Conservation (phyloP, 2,797 vertebrate genomes). For the Lacerta viridis region DNA sequence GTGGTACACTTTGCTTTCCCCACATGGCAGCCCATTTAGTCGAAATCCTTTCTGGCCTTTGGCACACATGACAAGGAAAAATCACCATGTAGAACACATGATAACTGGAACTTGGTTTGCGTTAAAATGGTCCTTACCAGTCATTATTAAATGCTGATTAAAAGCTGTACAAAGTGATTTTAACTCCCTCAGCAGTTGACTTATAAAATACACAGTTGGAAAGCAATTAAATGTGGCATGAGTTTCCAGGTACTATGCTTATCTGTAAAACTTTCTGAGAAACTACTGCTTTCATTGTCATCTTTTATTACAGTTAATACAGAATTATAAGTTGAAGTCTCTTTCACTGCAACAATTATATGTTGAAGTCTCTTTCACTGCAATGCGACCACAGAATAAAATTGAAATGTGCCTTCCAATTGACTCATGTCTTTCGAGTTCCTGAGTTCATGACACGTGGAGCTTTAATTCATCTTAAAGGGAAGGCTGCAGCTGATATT, state of each 20-base stretch:
- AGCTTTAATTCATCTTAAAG: constrained; percentile 52
- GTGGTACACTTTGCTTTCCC: not conserved
- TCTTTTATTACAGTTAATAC: not conserved
- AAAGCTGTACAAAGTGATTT: constrained; percentile 36
- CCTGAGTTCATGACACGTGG: constrained; percentile 51
- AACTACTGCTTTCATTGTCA: constrained; percentile 13
- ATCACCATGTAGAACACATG: not conserved
- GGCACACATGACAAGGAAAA: not conserved
- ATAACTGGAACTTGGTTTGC: not conserved
- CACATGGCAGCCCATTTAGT: not conserved
- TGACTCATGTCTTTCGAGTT: constrained; percentile 47
- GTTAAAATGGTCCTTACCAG: constrained; percentile 17
- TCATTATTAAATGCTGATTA: constrained; percentile 34
- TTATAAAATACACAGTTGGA: not conserved
- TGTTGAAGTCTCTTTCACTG: constrained; percentile 13
- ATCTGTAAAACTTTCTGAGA: constrained; percentile 7
- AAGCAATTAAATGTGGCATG: constrained; percentile 9
- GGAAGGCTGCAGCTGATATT: constrained; percentile 35
- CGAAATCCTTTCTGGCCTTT: not conserved
- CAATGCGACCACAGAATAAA: constrained; percentile 48
- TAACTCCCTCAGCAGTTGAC: not conserved
- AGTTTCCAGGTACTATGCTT: not conserved
- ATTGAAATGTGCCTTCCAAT: constrained; percentile 40
- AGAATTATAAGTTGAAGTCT: constrained; percentile 26
- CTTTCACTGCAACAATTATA: constrained; percentile 41